Percentiles rank a stretch among this genome's conserved stretches.
Evolutionary conservation across 1,140 invertebrate species (phyloP).

Genomic region (Drosophila malerkotliana): DNA sequence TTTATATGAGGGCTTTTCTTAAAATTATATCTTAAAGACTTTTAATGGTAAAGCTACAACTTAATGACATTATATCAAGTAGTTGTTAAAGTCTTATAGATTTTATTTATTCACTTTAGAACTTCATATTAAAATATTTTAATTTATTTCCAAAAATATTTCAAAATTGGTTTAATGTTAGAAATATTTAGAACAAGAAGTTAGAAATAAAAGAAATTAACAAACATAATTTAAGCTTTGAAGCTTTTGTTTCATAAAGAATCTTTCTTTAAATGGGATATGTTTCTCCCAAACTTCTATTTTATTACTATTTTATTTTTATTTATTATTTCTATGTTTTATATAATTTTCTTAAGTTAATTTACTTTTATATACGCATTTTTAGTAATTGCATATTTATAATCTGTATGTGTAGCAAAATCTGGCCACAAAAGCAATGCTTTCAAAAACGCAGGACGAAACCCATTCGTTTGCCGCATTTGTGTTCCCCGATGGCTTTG

Average conservation of each 20-base stretch:
- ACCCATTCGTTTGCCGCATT: conserved; percentile 51
- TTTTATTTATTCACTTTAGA: no score
- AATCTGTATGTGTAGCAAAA: neutral
- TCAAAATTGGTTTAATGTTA: no score
- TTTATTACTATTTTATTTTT: no score
- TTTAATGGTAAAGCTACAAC: no score
- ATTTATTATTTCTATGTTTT: neutral
- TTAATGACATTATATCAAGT: neutral
- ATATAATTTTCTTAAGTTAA: neutral
- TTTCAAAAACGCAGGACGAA: conserved; percentile 12
- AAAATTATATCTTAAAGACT: no score
- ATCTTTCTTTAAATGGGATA: no score
- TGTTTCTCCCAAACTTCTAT: no score
- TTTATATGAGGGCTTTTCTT: neutral
- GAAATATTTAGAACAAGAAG: neutral
- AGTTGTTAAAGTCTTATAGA: neutral
- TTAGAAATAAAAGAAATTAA: neutral
- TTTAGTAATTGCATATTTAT: neutral
- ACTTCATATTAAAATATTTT: neutral
- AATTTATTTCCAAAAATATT: no score
- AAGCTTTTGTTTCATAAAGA: no score
- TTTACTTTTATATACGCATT: neutral
- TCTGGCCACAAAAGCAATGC: conserved; percentile 17
- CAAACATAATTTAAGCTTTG: no score
- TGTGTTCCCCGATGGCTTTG: conserved; percentile 36